Conservation (phyloP, 2,888 invertebrate genomes). For the Microdon myrmicae region DNA sequence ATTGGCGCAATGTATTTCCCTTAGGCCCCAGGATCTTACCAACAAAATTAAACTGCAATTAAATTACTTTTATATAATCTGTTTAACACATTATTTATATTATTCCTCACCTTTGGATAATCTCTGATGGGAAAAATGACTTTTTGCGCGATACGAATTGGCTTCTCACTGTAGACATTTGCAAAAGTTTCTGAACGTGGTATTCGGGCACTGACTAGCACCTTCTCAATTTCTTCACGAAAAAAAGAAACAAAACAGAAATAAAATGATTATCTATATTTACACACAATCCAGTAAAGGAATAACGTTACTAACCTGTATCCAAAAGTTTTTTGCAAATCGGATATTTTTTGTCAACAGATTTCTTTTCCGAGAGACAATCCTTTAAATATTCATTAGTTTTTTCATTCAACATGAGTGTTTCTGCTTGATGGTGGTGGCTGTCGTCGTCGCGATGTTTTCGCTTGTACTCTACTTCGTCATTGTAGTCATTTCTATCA, state of each 20-base stretch:
- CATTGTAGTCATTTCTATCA: slow-evolving; percentile 62
- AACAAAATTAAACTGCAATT: slow-evolving; percentile 90
- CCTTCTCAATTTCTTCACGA: slow-evolving; percentile 73
- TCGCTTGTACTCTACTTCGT: slow-evolving; percentile 63
- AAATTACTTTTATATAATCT: too few relatives aligned
- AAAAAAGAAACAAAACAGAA: neutral
- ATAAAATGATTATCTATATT: neutral
- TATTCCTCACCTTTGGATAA: slow-evolving; percentile 58
- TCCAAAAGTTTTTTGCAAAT: slow-evolving; percentile 77
- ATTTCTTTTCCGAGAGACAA: slow-evolving; percentile 76
- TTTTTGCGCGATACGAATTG: slow-evolving; percentile 64
- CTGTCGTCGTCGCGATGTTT: slow-evolving; percentile 62
- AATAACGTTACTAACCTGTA: slow-evolving; percentile 70
- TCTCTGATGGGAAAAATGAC: slow-evolving; percentile 64
- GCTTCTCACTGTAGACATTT: slow-evolving; percentile 64
- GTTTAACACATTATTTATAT: neutral
- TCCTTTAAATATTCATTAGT: slow-evolving; percentile 81
- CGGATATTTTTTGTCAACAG: slow-evolving; percentile 75
- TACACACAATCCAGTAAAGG: neutral
- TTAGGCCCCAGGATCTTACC: slow-evolving; percentile 94
- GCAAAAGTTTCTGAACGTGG: slow-evolving; percentile 65
- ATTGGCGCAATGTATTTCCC: slow-evolving; percentile 88
- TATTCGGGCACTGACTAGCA: slow-evolving; percentile 82
- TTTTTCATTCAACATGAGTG: slow-evolving; percentile 73
- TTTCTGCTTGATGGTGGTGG: slow-evolving; percentile 56